These are phyloP conservation scores for Synaphobranchus kaupii DNA, from an alignment of 2,797 vertebrate genomes.

Conservation along the genomic window DNA sequence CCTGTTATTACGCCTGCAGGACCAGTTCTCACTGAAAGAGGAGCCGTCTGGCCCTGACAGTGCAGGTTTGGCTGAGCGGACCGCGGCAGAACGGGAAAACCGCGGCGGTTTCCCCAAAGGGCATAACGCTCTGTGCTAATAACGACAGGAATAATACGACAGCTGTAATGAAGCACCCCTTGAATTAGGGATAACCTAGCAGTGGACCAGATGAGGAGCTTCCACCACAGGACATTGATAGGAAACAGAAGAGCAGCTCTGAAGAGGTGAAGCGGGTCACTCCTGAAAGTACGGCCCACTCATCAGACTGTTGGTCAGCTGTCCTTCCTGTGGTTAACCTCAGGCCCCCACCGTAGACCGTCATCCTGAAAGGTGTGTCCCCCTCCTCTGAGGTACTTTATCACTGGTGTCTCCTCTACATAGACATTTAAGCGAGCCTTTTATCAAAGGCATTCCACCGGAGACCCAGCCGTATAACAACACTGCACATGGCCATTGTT, in stretches of 20 bases:
- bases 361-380: neutral
- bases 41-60: neutral
- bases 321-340: neutral
- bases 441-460: conserved; percentile 19
- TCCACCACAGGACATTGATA: neutral
- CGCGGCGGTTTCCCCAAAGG: neutral
- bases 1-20: conserved; percentile 16
- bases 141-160: neutral
- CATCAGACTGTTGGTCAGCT: neutral
- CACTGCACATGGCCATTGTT: neutral
- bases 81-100: conserved; percentile 2
- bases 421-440: neutral
- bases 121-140: neutral
- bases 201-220: neutral
- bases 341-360: too few relatives aligned
- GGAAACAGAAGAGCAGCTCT: neutral
- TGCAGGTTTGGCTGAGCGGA: neutral
- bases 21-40: conserved; percentile 8
- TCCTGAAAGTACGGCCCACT: neutral
- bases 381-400: neutral
- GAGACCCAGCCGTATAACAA: neutral
- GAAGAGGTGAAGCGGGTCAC: neutral
- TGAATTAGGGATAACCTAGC: neutral
- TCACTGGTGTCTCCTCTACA: neutral
- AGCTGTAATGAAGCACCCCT: neutral